Base-by-base conservation (phyloP, 1,140 invertebrate species). In the Dinoponera quadriceps region DNA sequence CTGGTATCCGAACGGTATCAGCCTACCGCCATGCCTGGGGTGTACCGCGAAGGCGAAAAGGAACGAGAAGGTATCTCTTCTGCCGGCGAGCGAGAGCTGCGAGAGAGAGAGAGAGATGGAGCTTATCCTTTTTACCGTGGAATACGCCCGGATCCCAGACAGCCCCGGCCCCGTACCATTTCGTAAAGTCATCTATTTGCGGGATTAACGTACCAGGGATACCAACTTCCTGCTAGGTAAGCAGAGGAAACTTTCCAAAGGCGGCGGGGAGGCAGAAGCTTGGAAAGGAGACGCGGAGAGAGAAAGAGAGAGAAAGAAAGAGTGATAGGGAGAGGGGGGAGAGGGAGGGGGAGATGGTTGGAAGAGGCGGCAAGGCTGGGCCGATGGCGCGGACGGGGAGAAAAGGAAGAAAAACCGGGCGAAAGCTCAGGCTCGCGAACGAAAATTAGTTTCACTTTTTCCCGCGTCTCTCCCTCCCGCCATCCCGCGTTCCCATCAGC, bases 391-490 rank as follows among this genome's bases (percentile, higher is more conserved):
- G 66, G 68, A 60, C 29, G 71, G 62, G 48, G 57, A 51, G 48
- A 22, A 72, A 51, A 84, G 65, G 77, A 84, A 68, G 82, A 84
- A 74, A 62, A 33, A 7, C 33, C 25, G 16, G 60, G 57, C 60
- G 68, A 72, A 85, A 77, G 72, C 59, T 88, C 66, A 29, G 82
- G 72, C 85, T 85, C 66, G n/a, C n/a, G 88, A 89, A 89, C 84
- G 84, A 88, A 89, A 89, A 89, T 89, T 89, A 88, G 87, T 89
- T 89, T 89, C 87, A 86, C 87, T 86, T 88, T 88, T 89, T 89
- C 59, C 62, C 65, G 27, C 29, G 57, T 44, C 54, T 63, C 69
- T 54, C 65, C 74, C 13, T 13, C n/a, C 49, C 59, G 44, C 20
- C 49, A 3, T 49, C 27, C 18, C 13, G 38, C 38, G 38, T 44